A percentile compares a stretch with the other conserved stretches of the same genome.
Conservation (phyloP, 2,888 invertebrate species). For the Diploptera punctata region DNA sequence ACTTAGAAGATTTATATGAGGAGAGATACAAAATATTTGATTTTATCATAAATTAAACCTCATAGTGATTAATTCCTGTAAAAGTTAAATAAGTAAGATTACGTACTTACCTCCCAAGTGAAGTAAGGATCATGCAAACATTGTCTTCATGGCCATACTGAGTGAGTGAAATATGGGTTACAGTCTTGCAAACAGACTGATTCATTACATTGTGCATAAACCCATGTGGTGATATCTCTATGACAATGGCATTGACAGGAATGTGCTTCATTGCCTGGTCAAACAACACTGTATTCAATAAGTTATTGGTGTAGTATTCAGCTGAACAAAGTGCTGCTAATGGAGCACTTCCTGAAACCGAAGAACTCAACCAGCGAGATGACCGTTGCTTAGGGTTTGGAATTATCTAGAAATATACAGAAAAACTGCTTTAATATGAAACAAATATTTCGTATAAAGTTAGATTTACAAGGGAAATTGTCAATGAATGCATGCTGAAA, state of each 20-base stretch:
- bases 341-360: conserved; percentile 73
- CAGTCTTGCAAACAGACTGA: conserved; percentile 73
- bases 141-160: conserved; percentile 58
- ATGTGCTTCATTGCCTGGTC: conserved; percentile 85
- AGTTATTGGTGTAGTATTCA: conserved; percentile 95
- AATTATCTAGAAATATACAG: conserved; percentile 58
- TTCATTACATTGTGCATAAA: conserved; percentile 92
- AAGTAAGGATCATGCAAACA: conserved; percentile 56
- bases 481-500: too few species aligned
- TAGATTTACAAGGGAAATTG: too few species aligned
- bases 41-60: too few species aligned
- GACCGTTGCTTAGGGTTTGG: conserved; percentile 71
- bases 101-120: conserved; percentile 59
- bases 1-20: too few species aligned
- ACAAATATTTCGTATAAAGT: too few species aligned
- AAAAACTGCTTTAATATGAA: too few species aligned
- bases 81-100: too few species aligned
- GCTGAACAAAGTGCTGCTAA: conserved; percentile 74
- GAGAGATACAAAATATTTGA: too few species aligned
- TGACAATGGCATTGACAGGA: conserved; percentile 85
- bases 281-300: conserved; percentile 92
- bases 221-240: conserved; percentile 95
- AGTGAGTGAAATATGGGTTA: conserved; percentile 77
- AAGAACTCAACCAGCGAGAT: conserved; percentile 84
- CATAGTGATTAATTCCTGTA: too few species aligned